Evolutionary conservation across 2,888 invertebrate genomes (phyloP), one percentile per base, ranked within the genome.

Genomic region (Aphidoletes aphidimyza): DNA sequence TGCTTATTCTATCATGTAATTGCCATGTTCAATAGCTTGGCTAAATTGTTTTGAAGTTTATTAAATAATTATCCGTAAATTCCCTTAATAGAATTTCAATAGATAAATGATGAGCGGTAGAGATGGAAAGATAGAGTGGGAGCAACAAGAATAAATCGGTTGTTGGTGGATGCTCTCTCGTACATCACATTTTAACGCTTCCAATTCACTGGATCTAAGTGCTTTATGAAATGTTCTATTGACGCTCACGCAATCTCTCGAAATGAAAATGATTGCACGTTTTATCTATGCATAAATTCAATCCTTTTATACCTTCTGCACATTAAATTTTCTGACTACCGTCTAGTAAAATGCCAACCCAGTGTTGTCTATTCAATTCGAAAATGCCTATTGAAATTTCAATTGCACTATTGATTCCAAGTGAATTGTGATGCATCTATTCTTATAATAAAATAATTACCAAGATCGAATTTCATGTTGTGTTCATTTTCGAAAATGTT

Each of bases 61-160:
- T 69, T 69, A 69, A 69, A 69, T 69, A 69, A 69, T 69, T 69
- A 69, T 69, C 69, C 69, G 69, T 69, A 69, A 69, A 69, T 69
- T 69, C 69, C 34, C 69, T 69, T 69, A 30, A 69, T 69, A 69
- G 69, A 69, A 69, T 69, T 69, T 69, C 69, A 69, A 69, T 69
- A 69, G 69, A 69, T 69, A 69, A 0, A 69, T 30, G 26, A 11
- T 2, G 3, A 54, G 11, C n/a, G 54, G n/a, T n/a, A 54, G 54
- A 17, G 22, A 47, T 54, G 22, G 22, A 54, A 14, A 54, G 54
- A n/a, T 26, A 69, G 30, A 69, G 69, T n/a, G n/a, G n/a, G n/a
- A n/a, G n/a, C n/a, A n/a, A n/a, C n/a, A n/a, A 17, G 34, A 69
- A 69, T 34, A 69, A 69, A n/a, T n/a, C 69, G 9, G 30, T 26